A percentile compares a stretch with the other conserved stretches of the same genome.
Conservation (phyloP, 2,797 vertebrate genomes). For the Aldrovandia affinis region DNA sequence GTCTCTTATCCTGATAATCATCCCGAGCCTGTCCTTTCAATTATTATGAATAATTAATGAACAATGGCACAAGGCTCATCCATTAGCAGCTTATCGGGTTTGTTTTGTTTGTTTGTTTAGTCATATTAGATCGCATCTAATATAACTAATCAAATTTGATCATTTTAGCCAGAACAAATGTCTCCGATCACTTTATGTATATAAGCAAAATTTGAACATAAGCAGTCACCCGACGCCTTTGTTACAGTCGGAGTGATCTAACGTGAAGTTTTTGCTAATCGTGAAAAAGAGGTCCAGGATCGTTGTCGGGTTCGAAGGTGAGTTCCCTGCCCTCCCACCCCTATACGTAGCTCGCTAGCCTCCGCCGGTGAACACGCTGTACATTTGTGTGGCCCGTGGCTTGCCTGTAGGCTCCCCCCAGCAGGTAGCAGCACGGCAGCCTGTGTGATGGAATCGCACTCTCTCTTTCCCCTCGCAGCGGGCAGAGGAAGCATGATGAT, state of each 20-base stretch:
- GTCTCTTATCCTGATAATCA: too few relatives aligned
- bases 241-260: too few relatives aligned
- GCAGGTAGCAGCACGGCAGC: neutral
- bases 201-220: too few relatives aligned
- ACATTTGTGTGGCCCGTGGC: neutral
- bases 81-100: neutral
- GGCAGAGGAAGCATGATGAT: conserved; percentile 88
- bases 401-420: neutral
- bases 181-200: too few relatives aligned
- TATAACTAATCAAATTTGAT: too few relatives aligned
- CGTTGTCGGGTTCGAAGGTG: neutral
- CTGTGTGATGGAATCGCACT: neutral
- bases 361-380: neutral
- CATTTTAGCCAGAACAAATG: neutral
- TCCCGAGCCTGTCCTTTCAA: neutral
- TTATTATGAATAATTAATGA: neutral
- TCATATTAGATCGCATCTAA: too few relatives aligned
- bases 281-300: neutral
- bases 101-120: neutral
- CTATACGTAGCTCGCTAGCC: neutral
- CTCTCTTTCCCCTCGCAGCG: conserved; percentile 69
- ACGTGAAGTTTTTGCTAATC: neutral
- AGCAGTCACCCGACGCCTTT: neutral
- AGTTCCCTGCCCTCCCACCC: neutral
- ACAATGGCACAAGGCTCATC: neutral